Evolutionary conservation across 2,113 vertebrate species (phyloP).

Genomic region (Phoxinus phoxinus): DNA sequence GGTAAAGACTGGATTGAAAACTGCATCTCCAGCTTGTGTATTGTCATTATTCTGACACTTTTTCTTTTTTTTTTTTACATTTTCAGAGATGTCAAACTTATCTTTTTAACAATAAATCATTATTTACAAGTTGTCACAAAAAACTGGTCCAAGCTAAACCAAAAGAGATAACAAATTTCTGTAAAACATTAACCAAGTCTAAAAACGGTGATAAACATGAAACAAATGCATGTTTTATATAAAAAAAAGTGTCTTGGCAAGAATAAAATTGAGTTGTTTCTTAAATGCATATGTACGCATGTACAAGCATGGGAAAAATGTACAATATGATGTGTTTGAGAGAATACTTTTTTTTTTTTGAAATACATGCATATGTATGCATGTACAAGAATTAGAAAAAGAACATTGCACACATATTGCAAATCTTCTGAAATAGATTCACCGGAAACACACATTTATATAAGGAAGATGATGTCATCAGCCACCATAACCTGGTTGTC

Average conservation of each 20-base stretch:
- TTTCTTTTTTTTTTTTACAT: background rate
- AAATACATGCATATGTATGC: background rate
- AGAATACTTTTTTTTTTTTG: no score
- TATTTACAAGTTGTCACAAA: slow-evolving; percentile 28
- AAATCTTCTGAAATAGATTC: background rate
- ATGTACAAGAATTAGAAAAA: background rate
- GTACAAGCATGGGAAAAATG: background rate
- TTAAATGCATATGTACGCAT: background rate
- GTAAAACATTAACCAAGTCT: background rate
- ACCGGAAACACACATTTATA: slow-evolving; percentile 73
- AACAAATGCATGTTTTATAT: background rate
- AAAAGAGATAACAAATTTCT: background rate
- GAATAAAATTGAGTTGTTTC: background rate
- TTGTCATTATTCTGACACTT: background rate
- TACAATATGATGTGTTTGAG: background rate
- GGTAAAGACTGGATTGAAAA: background rate
- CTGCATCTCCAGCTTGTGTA: background rate
- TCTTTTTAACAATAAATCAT: slow-evolving; percentile 12
- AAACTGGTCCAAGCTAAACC: background rate
- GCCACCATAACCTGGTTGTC: slow-evolving; percentile 98
- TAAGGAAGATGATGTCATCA: slow-evolving; percentile 94
- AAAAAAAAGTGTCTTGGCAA: background rate
- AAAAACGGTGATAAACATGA: background rate
- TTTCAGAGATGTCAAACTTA: background rate
- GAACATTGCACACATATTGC: background rate